A percentile compares a stretch with the other conserved stretches of the same genome.
Evolutionary conservation across 2,113 vertebrate species (phyloP).

Genomic region (Cephalopterus ornatus): DNA sequence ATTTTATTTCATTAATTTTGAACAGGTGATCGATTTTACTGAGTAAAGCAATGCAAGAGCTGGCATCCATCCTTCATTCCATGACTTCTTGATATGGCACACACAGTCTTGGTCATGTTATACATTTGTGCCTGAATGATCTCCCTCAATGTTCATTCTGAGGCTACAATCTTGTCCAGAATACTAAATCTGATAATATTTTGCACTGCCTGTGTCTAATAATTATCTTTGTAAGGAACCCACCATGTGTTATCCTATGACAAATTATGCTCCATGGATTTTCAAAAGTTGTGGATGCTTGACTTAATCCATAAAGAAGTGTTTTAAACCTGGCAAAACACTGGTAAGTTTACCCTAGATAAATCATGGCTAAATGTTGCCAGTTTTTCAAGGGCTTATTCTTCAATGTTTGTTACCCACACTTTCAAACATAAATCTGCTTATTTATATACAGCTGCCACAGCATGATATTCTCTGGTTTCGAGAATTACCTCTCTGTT

Average conservation of each 20-base stretch:
- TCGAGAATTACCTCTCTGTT: background rate
- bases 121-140: background rate
- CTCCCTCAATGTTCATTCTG: background rate
- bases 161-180: background rate
- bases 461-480: background rate
- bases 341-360: background rate
- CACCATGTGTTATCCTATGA: background rate
- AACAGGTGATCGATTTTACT: background rate
- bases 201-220: background rate
- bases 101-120: accelerated
- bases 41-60: background rate
- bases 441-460: background rate
- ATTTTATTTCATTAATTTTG: background rate
- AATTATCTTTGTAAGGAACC: background rate
- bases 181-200: background rate
- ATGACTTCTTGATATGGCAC: background rate
- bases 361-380: background rate
- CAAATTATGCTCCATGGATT: background rate
- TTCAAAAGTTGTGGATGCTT: background rate
- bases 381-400: background rate
- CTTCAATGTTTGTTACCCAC: background rate
- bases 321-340: background rate
- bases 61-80: background rate
- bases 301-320: background rate
- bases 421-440: background rate